Percentiles rank a stretch among this genome's conserved stretches.
These are phyloP conservation scores for Poecilia gillii DNA, from an alignment of 2,797 vertebrate species.

Conservation along the genomic window DNA sequence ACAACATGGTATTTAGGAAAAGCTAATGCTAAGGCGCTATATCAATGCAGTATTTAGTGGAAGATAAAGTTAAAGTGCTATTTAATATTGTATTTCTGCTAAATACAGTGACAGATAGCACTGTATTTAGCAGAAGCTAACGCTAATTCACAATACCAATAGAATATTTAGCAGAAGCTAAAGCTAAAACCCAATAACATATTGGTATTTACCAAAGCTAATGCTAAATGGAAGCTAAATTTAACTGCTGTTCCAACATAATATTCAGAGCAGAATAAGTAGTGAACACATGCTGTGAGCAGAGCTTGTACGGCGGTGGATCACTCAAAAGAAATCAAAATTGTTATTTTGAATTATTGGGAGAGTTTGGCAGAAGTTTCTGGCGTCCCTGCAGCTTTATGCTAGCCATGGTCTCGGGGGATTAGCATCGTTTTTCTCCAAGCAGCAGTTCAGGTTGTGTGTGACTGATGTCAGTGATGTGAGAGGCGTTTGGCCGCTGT, in stretches of 20 bases:
- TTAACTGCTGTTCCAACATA: too few species aligned
- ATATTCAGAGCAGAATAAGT: too few species aligned
- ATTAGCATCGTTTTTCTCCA: constrained; percentile 13
- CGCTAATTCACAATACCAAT: too few species aligned
- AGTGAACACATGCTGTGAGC: background rate
- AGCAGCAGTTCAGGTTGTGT: constrained; percentile 1
- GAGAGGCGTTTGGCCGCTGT: constrained; percentile 20
- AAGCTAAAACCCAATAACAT: too few species aligned
- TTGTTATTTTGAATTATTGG: background rate
- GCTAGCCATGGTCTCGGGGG: background rate
- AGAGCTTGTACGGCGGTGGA: background rate
- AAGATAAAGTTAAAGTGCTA: background rate
- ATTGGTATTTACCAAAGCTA: background rate
- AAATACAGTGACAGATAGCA: background rate
- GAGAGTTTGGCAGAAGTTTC: background rate
- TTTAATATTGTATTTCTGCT: too few species aligned
- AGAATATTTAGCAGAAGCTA: too few species aligned
- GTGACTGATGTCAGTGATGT: constrained; percentile 23
- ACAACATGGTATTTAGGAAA: too few species aligned
- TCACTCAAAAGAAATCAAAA: background rate
- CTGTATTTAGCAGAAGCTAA: background rate
- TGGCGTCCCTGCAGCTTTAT: background rate
- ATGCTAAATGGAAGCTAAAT: background rate
- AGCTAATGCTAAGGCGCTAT: background rate
- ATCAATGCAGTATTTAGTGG: background rate